Evolutionary conservation across 2,113 vertebrate species (phyloP).

Genomic region (Serilophus lunatus): DNA sequence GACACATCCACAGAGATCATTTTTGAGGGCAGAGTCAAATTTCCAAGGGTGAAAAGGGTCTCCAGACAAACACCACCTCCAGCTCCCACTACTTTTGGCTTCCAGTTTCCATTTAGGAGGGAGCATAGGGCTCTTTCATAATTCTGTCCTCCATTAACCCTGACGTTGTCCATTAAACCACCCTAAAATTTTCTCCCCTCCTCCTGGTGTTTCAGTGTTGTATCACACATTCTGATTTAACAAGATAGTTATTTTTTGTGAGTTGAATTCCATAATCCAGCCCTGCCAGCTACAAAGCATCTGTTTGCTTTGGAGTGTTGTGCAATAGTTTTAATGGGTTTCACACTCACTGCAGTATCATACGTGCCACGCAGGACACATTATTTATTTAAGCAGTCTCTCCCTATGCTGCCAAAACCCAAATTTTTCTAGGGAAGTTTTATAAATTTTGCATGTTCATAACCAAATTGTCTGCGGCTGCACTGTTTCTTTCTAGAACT

Average conservation of each 20-base stretch:
- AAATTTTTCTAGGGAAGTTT: not conserved
- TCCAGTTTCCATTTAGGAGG: not conserved
- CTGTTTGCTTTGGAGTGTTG: not conserved
- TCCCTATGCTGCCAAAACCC: not conserved
- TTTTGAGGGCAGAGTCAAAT: not conserved
- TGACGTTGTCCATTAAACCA: fast-evolving
- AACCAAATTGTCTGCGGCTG: not conserved
- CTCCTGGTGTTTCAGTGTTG: not conserved
- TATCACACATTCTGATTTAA: not conserved
- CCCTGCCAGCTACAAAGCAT: not conserved
- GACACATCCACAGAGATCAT: not conserved
- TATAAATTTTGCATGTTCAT: not conserved
- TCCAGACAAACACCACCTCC: not conserved
- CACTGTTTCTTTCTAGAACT: not conserved
- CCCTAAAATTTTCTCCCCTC: not conserved
- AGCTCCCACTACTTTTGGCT: not conserved
- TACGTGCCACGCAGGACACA: not conserved
- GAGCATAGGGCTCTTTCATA: not conserved
- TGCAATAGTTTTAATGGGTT: not conserved
- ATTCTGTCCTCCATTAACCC: not conserved
- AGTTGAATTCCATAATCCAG: not conserved
- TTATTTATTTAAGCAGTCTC: not conserved
- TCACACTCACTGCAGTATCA: not conserved
- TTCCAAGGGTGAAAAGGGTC: not conserved
- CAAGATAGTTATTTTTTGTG: not conserved